These are phyloP conservation scores for Mellivora capensis DNA, from an alignment of 2,113 vertebrate genomes.

Conservation along the genomic window DNA sequence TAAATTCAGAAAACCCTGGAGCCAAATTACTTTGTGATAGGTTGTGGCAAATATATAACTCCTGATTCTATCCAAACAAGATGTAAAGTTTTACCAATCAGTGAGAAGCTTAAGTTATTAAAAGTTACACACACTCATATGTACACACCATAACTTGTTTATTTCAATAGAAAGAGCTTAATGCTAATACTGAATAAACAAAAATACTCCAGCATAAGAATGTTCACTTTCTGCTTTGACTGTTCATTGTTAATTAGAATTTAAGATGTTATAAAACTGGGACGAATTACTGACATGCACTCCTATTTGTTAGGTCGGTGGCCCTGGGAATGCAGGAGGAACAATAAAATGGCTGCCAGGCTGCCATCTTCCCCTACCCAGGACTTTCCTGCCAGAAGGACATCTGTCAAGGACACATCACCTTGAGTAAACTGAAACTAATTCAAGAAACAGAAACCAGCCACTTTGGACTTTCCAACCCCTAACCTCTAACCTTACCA, in stretches of 20 bases:
- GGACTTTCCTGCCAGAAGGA: no score
- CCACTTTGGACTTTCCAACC: no score
- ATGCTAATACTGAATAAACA: not conserved
- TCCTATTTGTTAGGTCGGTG: no score
- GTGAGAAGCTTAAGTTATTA: not conserved
- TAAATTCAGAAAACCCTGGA: not conserved
- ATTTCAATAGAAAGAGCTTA: not conserved
- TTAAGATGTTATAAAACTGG: not conserved
- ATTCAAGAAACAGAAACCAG: no score
- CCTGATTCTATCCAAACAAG: not conserved
- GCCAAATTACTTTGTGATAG: not conserved
- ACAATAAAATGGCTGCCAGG: no score
- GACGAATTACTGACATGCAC: not conserved
- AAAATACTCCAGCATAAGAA: not conserved
- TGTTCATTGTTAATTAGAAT: not conserved
- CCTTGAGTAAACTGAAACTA: no score
- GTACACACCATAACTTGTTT: not conserved
- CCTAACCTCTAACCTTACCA: no score
- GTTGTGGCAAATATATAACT: not conserved
- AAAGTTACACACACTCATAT: not conserved
- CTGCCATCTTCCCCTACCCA: no score
- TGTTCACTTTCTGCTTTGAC: not conserved
- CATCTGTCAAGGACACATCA: no score
- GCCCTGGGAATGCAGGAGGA: no score
- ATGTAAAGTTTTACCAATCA: not conserved